phyloP scores from a whole-genome alignment of 2,797 vertebrate species.

The Rhynchonycteris naso region DNA sequence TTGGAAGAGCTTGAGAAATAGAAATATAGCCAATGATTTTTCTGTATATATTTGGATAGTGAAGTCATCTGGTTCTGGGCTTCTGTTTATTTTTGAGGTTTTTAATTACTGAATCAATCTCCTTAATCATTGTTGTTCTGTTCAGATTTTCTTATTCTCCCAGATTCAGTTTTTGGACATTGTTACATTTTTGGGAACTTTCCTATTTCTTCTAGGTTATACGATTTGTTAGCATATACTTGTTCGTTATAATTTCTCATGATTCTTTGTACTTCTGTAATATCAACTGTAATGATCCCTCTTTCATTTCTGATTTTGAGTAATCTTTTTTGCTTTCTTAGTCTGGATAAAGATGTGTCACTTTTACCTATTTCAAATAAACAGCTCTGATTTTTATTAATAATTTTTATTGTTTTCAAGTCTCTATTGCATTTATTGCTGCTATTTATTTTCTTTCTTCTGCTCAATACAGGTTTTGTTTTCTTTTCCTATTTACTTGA shows the following conservation, averaged over 20 bases:
- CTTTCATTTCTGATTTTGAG: neutral
- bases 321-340: neutral
- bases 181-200: neutral
- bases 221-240: neutral
- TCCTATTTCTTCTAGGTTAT: neutral
- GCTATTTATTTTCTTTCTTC: neutral
- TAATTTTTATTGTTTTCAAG: neutral
- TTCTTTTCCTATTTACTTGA: neutral
- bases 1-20: neutral
- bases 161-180: neutral
- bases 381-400: neutral
- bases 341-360: neutral
- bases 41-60: neutral
- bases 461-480: neutral
- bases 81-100: neutral
- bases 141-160: neutral
- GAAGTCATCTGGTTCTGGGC: neutral
- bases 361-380: neutral
- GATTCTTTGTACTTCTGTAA: neutral
- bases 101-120: neutral
- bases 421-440: neutral
- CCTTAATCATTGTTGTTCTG: neutral
- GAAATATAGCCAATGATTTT: neutral
- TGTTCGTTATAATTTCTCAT: neutral
- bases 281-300: neutral